Base-by-base conservation (phyloP, 2,888 invertebrate species). In the Laothoe populi region DNA sequence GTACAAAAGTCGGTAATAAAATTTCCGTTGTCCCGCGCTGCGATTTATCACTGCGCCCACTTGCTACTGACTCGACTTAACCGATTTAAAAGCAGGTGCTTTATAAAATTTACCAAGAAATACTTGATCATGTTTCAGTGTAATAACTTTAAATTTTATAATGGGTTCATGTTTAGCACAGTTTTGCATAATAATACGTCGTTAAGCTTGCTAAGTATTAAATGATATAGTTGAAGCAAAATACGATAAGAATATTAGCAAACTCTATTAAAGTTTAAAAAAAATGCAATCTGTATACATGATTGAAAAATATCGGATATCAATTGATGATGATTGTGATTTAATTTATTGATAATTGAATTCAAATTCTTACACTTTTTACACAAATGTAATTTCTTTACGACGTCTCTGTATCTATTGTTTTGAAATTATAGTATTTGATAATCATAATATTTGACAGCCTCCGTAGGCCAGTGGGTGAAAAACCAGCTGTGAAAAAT, bases 1-100 rank as follows among this genome's bases (percentile, higher is more conserved):
- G 16, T 60, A 60, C 40, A 24, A 40, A 60, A 31, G 10, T 19
- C 31, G 31, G 66, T 69, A 21, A 69, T 69, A 66, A 68, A 66
- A 66, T 65, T 61, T 67, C 63, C 63, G 62, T 62, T 60, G 63
- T 63, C 62, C 65, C 65, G 46, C 45, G 60, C 35, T 21, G 66
- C 71, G 68, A 75, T 81, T 77, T 77, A 70, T 79, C 78, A 78
- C 58, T 38, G 63, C 46, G 61, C 65, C 73, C 74, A 69, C 72
- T 77, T 75, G 77, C 70, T 49, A 62, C 70, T 72, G 76, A 78
- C 77, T 64, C 59, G 69, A 63, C 66, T 68, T 61, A 71, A 75
- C 66, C 62, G 65, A 61, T 73, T 69, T 72, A 68, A 71, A 73
- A 73, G 67, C 31, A 19, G 19, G 53, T 63, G 62, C 65, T 65